These are phyloP conservation scores for Galago senegalensis DNA, from an alignment of 2,797 vertebrate genomes.

Conservation along the genomic window DNA sequence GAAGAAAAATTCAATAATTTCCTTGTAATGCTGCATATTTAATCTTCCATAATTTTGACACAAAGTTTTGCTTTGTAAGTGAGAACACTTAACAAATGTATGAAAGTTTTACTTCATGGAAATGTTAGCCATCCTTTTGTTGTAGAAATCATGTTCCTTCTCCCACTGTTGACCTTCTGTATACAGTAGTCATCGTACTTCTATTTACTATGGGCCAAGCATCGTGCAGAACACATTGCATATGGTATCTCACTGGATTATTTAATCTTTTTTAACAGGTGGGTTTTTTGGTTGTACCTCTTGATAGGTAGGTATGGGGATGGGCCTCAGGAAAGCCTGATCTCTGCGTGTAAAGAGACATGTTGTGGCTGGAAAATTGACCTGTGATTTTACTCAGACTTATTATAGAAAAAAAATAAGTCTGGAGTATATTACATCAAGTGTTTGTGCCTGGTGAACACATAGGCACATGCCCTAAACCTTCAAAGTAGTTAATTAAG, in stretches of 20 bases:
- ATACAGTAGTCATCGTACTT: neutral
- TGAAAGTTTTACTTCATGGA: constrained; percentile 26
- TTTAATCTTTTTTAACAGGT: neutral
- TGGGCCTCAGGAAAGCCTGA: neutral
- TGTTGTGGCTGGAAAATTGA: neutral
- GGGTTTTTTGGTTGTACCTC: neutral
- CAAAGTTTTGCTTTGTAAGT: constrained; percentile 2
- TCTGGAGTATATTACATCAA: neutral
- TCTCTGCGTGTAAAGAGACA: neutral
- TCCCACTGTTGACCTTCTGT: neutral
- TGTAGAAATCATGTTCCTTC: neutral
- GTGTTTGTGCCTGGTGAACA: neutral
- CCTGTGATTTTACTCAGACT: neutral
- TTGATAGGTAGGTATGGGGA: neutral
- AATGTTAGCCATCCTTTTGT: constrained; percentile 18
- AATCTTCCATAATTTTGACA: constrained; percentile 54
- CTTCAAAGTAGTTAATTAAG: neutral
- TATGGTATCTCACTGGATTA: neutral
- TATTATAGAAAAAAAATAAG: neutral
- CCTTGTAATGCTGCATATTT: neutral
- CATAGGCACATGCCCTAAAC: neutral
- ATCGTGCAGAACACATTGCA: neutral
- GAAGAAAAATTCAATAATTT: constrained; percentile 56
- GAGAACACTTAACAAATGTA: neutral
- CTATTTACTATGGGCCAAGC: neutral